Percentiles rank a stretch among this genome's conserved stretches.
Evolutionary conservation across 2,113 vertebrate species (phyloP).

Genomic region (Plotosus lineatus): DNA sequence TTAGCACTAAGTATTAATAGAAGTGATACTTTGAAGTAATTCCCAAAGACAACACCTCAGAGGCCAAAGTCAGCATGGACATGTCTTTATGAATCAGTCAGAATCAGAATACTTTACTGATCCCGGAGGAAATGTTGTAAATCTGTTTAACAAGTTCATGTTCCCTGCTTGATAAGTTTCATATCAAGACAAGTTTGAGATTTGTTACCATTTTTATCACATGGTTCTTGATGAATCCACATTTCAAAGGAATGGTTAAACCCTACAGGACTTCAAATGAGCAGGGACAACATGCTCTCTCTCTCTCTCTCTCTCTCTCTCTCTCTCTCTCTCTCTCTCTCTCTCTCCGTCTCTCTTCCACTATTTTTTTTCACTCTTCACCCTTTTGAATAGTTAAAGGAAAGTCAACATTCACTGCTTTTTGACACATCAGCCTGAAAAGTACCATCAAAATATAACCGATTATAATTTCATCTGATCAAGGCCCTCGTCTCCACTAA

Average conservation of each 20-base stretch:
- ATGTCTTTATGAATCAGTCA: constrained; percentile 70
- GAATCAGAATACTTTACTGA: no score
- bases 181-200: constrained; percentile 70
- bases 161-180: no score
- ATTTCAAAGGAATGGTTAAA: constrained; percentile 69
- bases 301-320: constrained; percentile 44
- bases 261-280: constrained; percentile 69
- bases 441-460: constrained; percentile 66
- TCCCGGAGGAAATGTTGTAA: no score
- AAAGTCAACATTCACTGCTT: constrained; percentile 53
- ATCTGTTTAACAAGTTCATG: no score
- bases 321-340: constrained; percentile 46
- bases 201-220: constrained; percentile 73
- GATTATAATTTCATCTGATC: constrained; percentile 61
- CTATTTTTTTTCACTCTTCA: no score
- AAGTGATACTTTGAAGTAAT: constrained; percentile 64
- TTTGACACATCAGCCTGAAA: constrained; percentile 57
- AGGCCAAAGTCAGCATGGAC: constrained; percentile 65
- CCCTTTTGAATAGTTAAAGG: constrained; percentile 53
- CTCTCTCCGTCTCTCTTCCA: constrained; percentile 44
- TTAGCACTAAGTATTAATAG: constrained; percentile 56
- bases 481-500: constrained; percentile 59
- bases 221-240: constrained; percentile 78
- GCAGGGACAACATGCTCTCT: constrained; percentile 65
- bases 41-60: constrained; percentile 58